Conservation (phyloP, 1,140 invertebrate genomes). For the Oscheius sp. region DNA sequence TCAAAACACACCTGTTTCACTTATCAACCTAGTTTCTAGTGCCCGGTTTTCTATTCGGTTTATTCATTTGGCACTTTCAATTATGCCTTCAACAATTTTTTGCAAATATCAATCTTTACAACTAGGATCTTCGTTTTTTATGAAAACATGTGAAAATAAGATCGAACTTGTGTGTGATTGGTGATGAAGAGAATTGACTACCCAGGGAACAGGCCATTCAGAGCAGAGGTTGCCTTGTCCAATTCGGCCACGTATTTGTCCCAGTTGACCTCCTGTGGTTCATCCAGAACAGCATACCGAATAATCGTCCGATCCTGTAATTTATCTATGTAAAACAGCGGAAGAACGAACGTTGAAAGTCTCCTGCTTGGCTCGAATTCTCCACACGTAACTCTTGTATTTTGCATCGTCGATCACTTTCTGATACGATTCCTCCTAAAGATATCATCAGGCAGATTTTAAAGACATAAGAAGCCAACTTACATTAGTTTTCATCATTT, state of each 20-base stretch:
- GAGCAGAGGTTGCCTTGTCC: background rate
- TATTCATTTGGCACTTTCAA: too few relatives aligned
- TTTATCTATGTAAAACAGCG: too few relatives aligned
- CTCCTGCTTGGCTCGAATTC: slow-evolving; percentile 80
- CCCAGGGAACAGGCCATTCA: slow-evolving; percentile 2
- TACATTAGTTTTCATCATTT: slow-evolving; percentile 64
- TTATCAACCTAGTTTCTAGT: too few relatives aligned
- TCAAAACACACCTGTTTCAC: too few relatives aligned
- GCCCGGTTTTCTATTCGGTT: too few relatives aligned
- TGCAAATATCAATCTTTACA: too few relatives aligned
- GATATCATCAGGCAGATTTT: too few relatives aligned
- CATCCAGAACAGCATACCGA: background rate
- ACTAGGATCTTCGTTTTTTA: too few relatives aligned
- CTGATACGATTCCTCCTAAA: slow-evolving; percentile 63
- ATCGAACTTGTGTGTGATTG: too few relatives aligned
- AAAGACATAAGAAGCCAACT: slow-evolving; percentile 46
- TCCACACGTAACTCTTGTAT: slow-evolving; percentile 78
- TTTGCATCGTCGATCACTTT: slow-evolving; percentile 72
- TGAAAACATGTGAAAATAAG: too few relatives aligned
- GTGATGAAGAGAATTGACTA: too few relatives aligned
- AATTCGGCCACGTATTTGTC: slow-evolving; percentile 20
- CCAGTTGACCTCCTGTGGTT: slow-evolving; percentile 15
- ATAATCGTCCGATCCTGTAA: slow-evolving; percentile 6
- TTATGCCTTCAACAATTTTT: too few relatives aligned
- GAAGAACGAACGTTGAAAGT: slow-evolving; percentile 72